Conservation (phyloP, 2,113 vertebrate species). For the Acanthochromis polyacanthus region DNA sequence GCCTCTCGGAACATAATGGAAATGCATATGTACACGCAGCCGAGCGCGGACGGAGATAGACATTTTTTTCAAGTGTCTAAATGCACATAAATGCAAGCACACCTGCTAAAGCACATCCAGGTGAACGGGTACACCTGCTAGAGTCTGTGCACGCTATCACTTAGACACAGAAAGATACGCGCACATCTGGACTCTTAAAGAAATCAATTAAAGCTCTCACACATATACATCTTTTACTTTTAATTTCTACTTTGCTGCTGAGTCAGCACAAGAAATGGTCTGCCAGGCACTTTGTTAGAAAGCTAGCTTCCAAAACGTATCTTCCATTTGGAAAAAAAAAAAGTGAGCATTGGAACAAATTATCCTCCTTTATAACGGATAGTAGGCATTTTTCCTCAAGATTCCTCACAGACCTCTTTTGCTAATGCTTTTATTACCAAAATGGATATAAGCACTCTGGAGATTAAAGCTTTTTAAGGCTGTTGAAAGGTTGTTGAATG, state of each 20-base stretch:
- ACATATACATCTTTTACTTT: background rate
- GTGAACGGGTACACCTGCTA: background rate
- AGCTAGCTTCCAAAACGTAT: slow-evolving; percentile 18
- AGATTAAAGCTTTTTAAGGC: background rate
- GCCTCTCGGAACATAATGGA: slow-evolving; percentile 57
- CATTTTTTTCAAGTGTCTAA: slow-evolving; percentile 28
- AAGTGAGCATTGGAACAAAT: slow-evolving; percentile 19
- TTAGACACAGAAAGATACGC: background rate
- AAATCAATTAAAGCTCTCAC: background rate
- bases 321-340: background rate
- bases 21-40: slow-evolving; percentile 34
- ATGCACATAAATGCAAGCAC: slow-evolving; percentile 7
- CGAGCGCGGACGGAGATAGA: slow-evolving; percentile 2
- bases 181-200: slow-evolving; percentile 2
- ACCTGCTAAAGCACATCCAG: slow-evolving; percentile 2
- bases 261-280: slow-evolving; percentile 28
- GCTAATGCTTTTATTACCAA: slow-evolving; percentile 11
- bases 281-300: slow-evolving; percentile 13
- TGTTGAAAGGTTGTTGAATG: background rate
- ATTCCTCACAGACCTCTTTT: background rate
- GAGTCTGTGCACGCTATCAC: background rate
- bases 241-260: slow-evolving; percentile 3
- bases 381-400: background rate
- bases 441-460: slow-evolving; percentile 18
- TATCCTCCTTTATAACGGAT: background rate